Base-by-base conservation (phyloP, 2,113 vertebrate genomes). In the Percopsis transmontana region DNA sequence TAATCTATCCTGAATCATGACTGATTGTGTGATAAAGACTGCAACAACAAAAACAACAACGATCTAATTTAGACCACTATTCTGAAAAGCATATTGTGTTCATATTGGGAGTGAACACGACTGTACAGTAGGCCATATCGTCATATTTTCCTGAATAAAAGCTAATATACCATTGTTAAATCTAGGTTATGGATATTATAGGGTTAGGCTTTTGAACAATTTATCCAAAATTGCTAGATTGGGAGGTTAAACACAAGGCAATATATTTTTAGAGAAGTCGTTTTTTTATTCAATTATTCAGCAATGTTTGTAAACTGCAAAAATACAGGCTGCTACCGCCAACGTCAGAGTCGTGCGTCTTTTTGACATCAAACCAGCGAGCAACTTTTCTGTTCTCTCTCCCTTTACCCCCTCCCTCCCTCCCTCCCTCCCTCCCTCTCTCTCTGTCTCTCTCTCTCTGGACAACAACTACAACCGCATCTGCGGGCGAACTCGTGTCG, bases 381-480 rank as follows among this genome's bases (percentile, higher is more conserved):
- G 65, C 62, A 19, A 16, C 41, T 21, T 66, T 21, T 56, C 48
- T 18, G 7, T n/a, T 64, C 38, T 55, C 38, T 47, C 70, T 19
- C 56, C 13, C 44, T 11, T 21, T 15, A 11, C 59, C 48, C 44
- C 5, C 44, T 12, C 59, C n/a, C 59, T 27, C 58, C 11, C 58
- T 60, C 23, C 39, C 52, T 2, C 24, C 10, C 41, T 9, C 13
- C 27, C 65, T 44, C 59, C 39, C 60, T n/a, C 54, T 10, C 38
- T 11, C 63, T n/a, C 47, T 20, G 19, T 38, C 53, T 55, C 57
- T 19, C 55, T 15, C 50, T 8, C 63, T 38, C 64, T 11, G 21
- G 33, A 62, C 58, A 57, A 55, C 44, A 55, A 39, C 68, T 41
- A 33, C 69, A 12, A 54, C 56, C 72, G 20, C 62, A 66, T 27